These are phyloP conservation scores for Drosophila novamexicana DNA, from an alignment of 1,140 invertebrate genomes.

Conservation along the genomic window DNA sequence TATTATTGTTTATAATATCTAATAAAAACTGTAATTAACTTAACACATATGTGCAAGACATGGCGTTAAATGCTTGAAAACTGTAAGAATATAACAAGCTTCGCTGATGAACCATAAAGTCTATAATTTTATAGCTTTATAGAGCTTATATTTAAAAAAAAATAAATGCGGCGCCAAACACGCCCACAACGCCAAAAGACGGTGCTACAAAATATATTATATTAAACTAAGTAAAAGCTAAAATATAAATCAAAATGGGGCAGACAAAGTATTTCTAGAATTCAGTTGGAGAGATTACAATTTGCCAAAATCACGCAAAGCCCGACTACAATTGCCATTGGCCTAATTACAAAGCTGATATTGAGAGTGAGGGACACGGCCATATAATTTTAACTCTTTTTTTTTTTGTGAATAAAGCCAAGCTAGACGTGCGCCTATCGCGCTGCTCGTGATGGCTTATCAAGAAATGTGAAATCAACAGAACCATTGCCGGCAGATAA, in stretches of 20 bases:
- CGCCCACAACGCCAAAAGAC: conserved; percentile 3
- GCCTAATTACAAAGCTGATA: conserved; percentile 45
- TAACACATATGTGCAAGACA: conserved; percentile 59
- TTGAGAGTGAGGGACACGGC: conserved; percentile 6
- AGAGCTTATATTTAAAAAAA: conserved; percentile 29
- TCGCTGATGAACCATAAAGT: conserved; percentile 16
- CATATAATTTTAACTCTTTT: conserved; percentile 42
- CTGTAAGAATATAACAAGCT: conserved; percentile 54
- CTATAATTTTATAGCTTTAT: conserved; percentile 1
- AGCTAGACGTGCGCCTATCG: conserved; percentile 11
- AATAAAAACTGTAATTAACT: conserved; percentile 55
- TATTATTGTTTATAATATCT: neutral
- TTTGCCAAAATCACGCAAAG: conserved; percentile 39
- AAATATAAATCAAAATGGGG: neutral
- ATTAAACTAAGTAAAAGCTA: neutral
- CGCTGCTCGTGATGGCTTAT: conserved; percentile 48
- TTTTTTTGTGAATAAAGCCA: neutral
- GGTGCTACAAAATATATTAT: neutral
- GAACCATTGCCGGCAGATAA: conserved; percentile 51
- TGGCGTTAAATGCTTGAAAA: conserved; percentile 51
- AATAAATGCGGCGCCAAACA: conserved; percentile 9
- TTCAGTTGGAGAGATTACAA: neutral
- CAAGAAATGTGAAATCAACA: conserved; percentile 44
- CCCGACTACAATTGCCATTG: conserved; percentile 32
- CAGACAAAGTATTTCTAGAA: neutral